Evolutionary conservation across 2,113 vertebrate genomes (phyloP).

Genomic region (Varanus komodoensis): DNA sequence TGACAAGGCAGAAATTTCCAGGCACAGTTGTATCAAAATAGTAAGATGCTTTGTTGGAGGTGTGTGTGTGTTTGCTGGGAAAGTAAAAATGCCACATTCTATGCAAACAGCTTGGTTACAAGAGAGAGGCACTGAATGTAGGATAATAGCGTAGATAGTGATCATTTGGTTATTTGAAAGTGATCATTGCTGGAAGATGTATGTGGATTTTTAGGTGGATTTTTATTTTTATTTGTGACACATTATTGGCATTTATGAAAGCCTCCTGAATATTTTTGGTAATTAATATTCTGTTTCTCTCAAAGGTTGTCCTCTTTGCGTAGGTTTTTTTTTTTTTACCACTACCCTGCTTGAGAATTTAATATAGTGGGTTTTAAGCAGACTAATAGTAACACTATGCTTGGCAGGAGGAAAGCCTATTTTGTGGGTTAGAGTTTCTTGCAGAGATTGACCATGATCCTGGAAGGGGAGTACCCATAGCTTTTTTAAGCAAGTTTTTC

Average conservation of each 20-base stretch:
- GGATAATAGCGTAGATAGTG: background rate
- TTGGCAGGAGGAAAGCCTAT: background rate
- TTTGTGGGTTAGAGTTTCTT: background rate
- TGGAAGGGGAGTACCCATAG: background rate
- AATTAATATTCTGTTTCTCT: background rate
- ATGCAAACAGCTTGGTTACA: background rate
- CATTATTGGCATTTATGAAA: background rate
- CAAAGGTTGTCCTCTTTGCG: background rate
- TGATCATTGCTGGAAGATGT: background rate
- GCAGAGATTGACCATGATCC: background rate
- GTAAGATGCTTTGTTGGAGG: slow-evolving; percentile 16
- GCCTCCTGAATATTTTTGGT: background rate
- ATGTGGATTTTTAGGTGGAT: background rate
- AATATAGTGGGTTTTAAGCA: background rate
- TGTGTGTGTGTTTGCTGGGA: background rate
- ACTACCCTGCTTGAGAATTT: background rate
- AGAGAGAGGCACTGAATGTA: background rate
- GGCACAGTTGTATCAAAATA: slow-evolving; percentile 9
- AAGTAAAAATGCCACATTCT: background rate
- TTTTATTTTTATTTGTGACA: background rate
- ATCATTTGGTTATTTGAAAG: background rate
- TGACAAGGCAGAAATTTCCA: slow-evolving; percentile 67
- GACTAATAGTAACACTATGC: background rate
- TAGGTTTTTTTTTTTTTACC: background rate
- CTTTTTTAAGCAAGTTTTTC: background rate